A percentile compares a stretch with the other conserved stretches of the same genome.
Conservation (phyloP, 92 coral and sea anemone genomes). For the Palythoa heliodiscus region DNA sequence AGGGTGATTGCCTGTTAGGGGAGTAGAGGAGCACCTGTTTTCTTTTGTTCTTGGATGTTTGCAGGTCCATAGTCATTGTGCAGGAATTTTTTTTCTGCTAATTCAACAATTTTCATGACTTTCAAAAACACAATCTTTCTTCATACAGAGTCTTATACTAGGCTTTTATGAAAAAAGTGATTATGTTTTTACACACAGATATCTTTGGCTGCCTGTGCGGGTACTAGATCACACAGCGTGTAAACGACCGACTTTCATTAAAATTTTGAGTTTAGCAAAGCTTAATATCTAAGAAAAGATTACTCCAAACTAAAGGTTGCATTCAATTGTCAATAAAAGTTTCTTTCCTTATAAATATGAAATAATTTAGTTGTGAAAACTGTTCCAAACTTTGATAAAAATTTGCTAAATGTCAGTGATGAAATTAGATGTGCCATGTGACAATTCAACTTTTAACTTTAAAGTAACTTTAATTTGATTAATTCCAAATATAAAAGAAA, state of each 20-base stretch:
- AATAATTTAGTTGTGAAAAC: constrained; percentile 34
- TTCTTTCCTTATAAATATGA: constrained; percentile 16
- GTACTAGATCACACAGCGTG: neutral
- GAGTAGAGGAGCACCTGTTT: neutral
- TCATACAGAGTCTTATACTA: constrained; percentile 7
- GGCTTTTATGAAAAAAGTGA: neutral
- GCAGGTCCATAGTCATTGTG: constrained; percentile 14
- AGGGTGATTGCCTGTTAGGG: neutral
- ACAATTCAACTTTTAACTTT: constrained; percentile 35
- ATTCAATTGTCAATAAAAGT: constrained; percentile 27
- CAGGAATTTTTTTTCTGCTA: constrained; percentile 16
- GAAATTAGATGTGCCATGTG: constrained; percentile 39
- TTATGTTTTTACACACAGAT: neutral
- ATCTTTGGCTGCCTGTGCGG: neutral
- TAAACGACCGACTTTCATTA: neutral
- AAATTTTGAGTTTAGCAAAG: neutral
- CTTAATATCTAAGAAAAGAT: constrained; percentile 12
- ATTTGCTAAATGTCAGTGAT: constrained; percentile 29
- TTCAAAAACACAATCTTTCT: constrained; percentile 19
- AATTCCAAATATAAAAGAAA: constrained; percentile 20
- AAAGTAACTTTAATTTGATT: constrained; percentile 18
- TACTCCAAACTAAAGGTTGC: constrained; percentile 31
- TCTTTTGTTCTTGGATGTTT: constrained; percentile 13
- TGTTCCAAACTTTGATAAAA: constrained; percentile 25
- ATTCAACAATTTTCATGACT: constrained; percentile 23